Evolutionary conservation across 1,140 invertebrate species (phyloP), one percentile per base, ranked within the genome.

Genomic region (Schlechtendalia chinensis): DNA sequence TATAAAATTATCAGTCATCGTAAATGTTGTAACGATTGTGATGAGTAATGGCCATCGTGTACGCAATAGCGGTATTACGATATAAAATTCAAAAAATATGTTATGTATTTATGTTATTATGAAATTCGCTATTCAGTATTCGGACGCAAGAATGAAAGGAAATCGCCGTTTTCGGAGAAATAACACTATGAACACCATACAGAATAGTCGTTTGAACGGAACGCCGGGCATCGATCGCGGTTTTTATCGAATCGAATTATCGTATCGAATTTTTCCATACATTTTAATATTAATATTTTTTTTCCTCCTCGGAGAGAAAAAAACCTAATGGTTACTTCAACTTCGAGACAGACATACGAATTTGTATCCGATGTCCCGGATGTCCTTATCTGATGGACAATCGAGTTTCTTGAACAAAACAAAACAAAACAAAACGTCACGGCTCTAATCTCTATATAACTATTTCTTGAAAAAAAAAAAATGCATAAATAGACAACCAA

Each of bases 401-500:
- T 75, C 54, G 19, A 19, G 72, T 75, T 58, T 75, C 29, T 75
- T 58, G 29, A 74, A 75, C 54, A 29, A 59, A 75, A n/a, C n/a
- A n/a, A n/a, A n/a, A n/a, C n/a, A n/a, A n/a, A n/a, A n/a, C n/a
- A 58, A 75, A 3, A 39, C 32, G 32, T 39, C 32, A 39, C 32
- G 32, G 32, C 32, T 39, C 32, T 39, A 39, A 8, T 39, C 8
- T 39, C 8, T 39, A 39, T 39, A n/a, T n/a, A n/a, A n/a, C 32
- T 39, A 39, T 39, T 39, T 39, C 32, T 4, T 8, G 32, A 39
- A 50, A 5, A 50, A 50, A 12, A 50, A 50, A 50, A 50, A 50
- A 50, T 45, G 5, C 10, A 45, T 45, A 45, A 45, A 4, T 45
- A 14, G 11, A 50, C 3, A 24, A 24, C 14, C 4, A 6, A 59